phyloP scores from a whole-genome alignment of 2,113 vertebrate genomes.

The Sceloporus tristichus region DNA sequence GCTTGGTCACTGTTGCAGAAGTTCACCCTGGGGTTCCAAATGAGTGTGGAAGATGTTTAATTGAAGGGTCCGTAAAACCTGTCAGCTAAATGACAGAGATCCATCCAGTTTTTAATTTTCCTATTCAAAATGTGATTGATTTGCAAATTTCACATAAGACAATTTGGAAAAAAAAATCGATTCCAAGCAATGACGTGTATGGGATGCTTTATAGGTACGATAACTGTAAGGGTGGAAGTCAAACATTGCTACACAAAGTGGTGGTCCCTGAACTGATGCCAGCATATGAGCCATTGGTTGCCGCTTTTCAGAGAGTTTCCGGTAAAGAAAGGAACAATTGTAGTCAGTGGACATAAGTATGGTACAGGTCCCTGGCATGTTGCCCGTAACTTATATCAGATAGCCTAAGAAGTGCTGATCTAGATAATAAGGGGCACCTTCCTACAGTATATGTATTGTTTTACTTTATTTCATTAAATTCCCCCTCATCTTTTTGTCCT shows the following conservation, averaged over 20 bases:
- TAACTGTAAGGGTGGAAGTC: background rate
- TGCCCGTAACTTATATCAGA: too few relatives aligned
- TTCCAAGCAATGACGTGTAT: background rate
- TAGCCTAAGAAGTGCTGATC: background rate
- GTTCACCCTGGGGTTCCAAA: too few relatives aligned
- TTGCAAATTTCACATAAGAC: background rate
- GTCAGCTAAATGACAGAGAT: too few relatives aligned
- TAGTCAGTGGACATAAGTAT: too few relatives aligned
- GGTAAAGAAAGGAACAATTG: too few relatives aligned
- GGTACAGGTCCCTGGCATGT: too few relatives aligned
- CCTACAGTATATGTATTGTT: background rate
- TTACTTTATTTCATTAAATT: slow-evolving; percentile 11
- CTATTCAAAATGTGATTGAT: background rate
- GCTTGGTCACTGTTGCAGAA: background rate
- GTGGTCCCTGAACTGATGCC: too few relatives aligned
- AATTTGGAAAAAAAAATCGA: background rate
- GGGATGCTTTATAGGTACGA: too few relatives aligned
- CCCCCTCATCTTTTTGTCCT: background rate
- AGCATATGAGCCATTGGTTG: too few relatives aligned
- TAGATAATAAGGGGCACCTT: background rate
- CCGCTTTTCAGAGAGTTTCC: too few relatives aligned
- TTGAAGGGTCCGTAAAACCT: background rate
- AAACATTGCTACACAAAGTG: too few relatives aligned
- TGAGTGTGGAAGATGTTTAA: background rate
- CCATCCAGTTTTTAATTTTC: background rate